Conservation (phyloP, 2,113 vertebrate species). For the Zapus hudsonius region DNA sequence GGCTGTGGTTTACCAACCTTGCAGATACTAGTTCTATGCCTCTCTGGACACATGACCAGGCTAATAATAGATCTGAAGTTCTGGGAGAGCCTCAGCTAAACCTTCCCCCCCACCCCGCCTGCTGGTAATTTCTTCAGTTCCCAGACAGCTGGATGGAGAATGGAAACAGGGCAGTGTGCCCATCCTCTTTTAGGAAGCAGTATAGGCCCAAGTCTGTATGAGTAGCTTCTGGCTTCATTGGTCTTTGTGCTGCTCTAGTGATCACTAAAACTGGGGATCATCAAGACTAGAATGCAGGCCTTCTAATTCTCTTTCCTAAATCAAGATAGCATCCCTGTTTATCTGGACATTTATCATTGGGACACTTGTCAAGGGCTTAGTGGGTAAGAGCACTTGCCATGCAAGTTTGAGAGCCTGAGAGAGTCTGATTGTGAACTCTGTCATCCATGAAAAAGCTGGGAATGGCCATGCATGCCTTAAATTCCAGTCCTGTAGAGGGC, state of each 20-base stretch:
- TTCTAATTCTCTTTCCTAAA: conserved; percentile 48
- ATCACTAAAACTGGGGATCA: conserved; percentile 7
- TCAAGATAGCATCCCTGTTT: background rate
- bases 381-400: too few relatives aligned
- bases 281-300: conserved; percentile 15
- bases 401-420: too few relatives aligned
- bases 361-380: background rate
- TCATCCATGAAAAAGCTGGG: too few relatives aligned
- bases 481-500: too few relatives aligned
- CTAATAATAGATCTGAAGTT: conserved; percentile 70
- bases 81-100: conserved; percentile 42
- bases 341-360: background rate
- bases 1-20: conserved; percentile 59
- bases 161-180: conserved; percentile 65
- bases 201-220: background rate
- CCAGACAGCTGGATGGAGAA: conserved; percentile 43
- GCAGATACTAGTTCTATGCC: conserved; percentile 52
- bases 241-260: conserved; percentile 34
- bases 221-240: conserved; percentile 27
- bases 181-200: conserved; percentile 43
- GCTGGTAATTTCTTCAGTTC: conserved; percentile 55
- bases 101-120: background rate
- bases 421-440: too few relatives aligned
- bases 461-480: too few relatives aligned
- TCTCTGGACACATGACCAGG: conserved; percentile 29